These are phyloP conservation scores for Stigmatopora nigra DNA, from an alignment of 2,113 vertebrate genomes.

Conservation along the genomic window DNA sequence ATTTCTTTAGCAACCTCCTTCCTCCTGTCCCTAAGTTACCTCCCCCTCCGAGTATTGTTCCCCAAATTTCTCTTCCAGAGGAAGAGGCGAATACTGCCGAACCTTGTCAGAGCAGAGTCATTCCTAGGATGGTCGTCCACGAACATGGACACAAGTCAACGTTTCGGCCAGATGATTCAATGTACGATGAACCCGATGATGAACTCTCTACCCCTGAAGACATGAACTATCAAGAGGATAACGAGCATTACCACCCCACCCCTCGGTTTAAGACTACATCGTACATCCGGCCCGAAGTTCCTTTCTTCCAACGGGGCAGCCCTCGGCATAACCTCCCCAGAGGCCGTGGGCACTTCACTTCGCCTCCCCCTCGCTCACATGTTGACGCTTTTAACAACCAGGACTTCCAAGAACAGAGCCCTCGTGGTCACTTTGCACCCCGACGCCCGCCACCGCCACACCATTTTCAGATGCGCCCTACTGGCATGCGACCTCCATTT, in stretches of 20 bases:
- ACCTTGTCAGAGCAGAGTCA: not conserved
- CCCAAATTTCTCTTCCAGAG: conserved; percentile 10
- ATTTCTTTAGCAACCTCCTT: conserved; percentile 47
- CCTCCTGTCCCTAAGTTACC: conserved; percentile 65
- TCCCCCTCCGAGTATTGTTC: conserved; percentile 47
- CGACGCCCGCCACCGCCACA: conserved; percentile 34
- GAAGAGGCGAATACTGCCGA: conserved; percentile 1
- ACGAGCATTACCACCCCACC: not conserved
- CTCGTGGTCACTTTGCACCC: conserved; percentile 32
- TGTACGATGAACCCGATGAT: conserved; percentile 18
- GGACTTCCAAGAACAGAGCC: conserved; percentile 46
- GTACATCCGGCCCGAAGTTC: conserved; percentile 24
- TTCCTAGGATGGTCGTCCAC: conserved; percentile 51
- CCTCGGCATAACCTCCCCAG: conserved; percentile 32
- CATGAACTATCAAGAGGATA: conserved; percentile 47
- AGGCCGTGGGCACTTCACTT: conserved; percentile 30
- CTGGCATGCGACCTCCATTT: conserved; percentile 36
- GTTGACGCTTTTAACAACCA: conserved; percentile 50
- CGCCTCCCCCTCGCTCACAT: conserved; percentile 40
- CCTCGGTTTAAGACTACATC: conserved; percentile 23
- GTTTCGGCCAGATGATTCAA: conserved; percentile 21
- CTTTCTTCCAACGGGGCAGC: conserved; percentile 27
- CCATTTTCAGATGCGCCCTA: conserved; percentile 40
- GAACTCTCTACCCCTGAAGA: conserved; percentile 42
- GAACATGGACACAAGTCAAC: conserved; percentile 62